Evolutionary conservation across 2,888 invertebrate genomes (phyloP), one percentile per base, ranked within the genome.

Genomic region (Drosophila kambysellisi): DNA sequence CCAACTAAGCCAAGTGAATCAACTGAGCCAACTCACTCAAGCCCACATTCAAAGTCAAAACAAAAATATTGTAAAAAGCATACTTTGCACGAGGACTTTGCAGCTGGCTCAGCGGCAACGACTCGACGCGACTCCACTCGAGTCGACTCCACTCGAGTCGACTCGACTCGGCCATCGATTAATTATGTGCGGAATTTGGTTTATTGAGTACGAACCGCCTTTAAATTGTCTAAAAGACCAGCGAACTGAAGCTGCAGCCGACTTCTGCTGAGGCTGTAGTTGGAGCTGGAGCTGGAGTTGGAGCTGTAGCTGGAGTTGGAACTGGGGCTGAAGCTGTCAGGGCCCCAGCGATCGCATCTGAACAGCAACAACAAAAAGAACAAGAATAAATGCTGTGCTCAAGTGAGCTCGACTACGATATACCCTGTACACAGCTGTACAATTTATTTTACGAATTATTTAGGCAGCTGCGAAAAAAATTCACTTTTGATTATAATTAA

Each of bases 131-230:
- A 25, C 25, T 25, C 25, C 25, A 81, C 76, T 20, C 33, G 51
- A 12, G 41, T 60, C 74, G 58, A 68, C 73, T 72, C 64, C 58
- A 70, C 73, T 72, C 65, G 69, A 80, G 77, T n/a, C 35, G 52
- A 33, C 48, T 63, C 75, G 74, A 70, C 74, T 72, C 65, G 70
- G 82, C 80, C 82, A 91, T 90, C 91, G 91, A 91, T 91, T 92
- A 92, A 91, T 91, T 91, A 91, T 92, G 92, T 88, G 91, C 81
- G 90, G 86, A 91, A 92, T 91, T 92, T 91, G 88, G 84, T 91
- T 91, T 87, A 83, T 91, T 91, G 91, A 87, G 82, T 89, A 85
- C 82, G 83, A 84, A 87, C 90, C 91, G 87, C 88, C 90, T 92
- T 83, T 79, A 91, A 91, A 91, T 92, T 91, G 91, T 91, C 90